Base-by-base conservation (phyloP, 2,797 vertebrate species). In the Gobionotothen gibberifrons region DNA sequence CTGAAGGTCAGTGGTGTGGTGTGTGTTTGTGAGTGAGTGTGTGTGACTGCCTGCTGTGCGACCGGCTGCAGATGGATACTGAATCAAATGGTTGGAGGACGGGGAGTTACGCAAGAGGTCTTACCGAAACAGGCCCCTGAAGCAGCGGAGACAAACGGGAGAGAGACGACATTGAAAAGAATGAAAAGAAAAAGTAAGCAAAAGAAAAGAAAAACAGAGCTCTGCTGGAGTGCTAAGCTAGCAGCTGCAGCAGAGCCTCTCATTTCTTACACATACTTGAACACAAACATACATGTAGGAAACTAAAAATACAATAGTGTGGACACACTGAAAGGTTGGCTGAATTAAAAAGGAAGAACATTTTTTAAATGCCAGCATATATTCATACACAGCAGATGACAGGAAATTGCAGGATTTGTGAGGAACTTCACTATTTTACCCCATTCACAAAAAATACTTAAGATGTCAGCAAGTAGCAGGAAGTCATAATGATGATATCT, bases 111-210 rank as follows among this genome's bases (percentile, higher is more conserved):
- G 55, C 72, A 81, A 85, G 66, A 88, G 84, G 66, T 95, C 96
- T 96, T 96, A 97, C 95, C 96, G 92, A 95, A 96, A 96, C 47
- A 95, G 93, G 95, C 94, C 96, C 94, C 96, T 97, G 94, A 93
- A 93, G 92, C 94, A 93, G 95, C 92, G 80, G 80, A 90, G 92
- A 93, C 85, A 93, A 93, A 91, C 85, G 12, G 73, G 65, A 95
- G 85, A 94, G 79, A 95, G 77, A 94, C 90, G 69, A 88, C 77
- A 84, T 84, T 85, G 82, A 88, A 88, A 90, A 85, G 72, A 42
- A 55, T 82, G 78, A 76, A 80, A 74, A 72, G 10, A 71, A 78
- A 60, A 65, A 36, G 58, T 21, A 67, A 17, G 57, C 5, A n/a
- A 74, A 52, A 49, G 4, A 60, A 55, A 36, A 55, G 36, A 55